Base-by-base conservation (phyloP, 1,140 invertebrate genomes). In the Bicyclus anynana region DNA sequence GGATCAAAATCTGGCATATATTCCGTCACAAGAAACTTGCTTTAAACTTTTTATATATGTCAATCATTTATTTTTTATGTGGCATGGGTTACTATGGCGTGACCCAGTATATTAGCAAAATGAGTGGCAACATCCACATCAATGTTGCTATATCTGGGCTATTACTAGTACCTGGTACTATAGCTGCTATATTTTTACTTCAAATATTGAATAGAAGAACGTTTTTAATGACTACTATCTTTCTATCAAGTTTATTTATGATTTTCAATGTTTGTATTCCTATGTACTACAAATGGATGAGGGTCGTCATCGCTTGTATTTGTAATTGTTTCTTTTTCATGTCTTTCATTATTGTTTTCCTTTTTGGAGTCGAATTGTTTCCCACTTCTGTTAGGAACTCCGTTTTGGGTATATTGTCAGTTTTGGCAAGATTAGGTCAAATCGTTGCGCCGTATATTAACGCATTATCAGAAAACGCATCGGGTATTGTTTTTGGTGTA, bases 51-150 rank as follows among this genome's bases (percentile, higher is more conserved):
- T 10, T 64, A 2, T 91, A 89, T 48, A 92, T 94, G 68, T 91
- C 90, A 35, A 90, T 92, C 47, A 91, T 92, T 47, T 95, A 94
- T 91, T 76, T 93, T 9, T 90, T 93, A 0, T 93, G 92, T 56
- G 93, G 94, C 5, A 89, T 94, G 72, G 92, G 93, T n/a, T 92
- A 94, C 63, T 95, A 93, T 65, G 94, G 94, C 2, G 91, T 94
- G 6, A 92, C 93, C 0, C 94, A 94, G 67, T 94, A 92, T 62
- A 92, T 94, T 46, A 91, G 93, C 0, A 90, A 92, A 64, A 88
- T 94, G 55, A 91, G 91, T 17, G 93, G 92, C 1, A 77, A 95
- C 69, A 93, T 94, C 35, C 94, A 94, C 66, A 16, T 91, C 0
- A 95, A 94, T 70, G 93, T 94, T 12, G 89, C 93, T 0, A 74